phyloP scores from a whole-genome alignment of 2,113 vertebrate genomes.

The Carettochelys insculpta region DNA sequence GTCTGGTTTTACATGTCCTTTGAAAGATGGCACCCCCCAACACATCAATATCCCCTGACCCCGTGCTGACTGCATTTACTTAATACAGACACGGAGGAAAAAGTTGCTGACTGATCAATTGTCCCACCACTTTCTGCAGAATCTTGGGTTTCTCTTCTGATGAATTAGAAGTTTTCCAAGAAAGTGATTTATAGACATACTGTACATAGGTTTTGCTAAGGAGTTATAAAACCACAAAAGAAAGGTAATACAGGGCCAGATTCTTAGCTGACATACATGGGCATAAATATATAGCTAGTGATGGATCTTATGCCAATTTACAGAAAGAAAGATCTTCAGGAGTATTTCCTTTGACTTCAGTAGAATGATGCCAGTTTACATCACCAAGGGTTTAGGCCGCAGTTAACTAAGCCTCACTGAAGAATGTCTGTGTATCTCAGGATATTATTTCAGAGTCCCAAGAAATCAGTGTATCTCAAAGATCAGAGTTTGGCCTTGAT shows the following conservation, averaged over 20 bases:
- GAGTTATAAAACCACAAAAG: background rate
- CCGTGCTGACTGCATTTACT: background rate
- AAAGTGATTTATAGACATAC: background rate
- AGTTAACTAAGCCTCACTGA: background rate
- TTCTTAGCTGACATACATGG: background rate
- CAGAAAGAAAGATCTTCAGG: background rate
- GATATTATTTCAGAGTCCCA: background rate
- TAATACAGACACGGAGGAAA: background rate
- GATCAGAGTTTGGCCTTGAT: conserved; percentile 1
- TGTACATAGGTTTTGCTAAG: background rate
- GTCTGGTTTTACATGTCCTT: background rate
- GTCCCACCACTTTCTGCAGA: background rate
- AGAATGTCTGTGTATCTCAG: background rate
- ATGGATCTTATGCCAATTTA: background rate
- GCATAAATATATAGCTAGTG: background rate
- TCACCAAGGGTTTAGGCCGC: background rate
- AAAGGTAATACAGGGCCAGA: background rate
- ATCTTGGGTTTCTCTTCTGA: background rate
- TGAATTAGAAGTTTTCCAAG: background rate
- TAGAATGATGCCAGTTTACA: background rate
- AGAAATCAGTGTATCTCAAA: background rate
- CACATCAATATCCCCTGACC: background rate
- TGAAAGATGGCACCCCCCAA: background rate
- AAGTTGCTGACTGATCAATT: background rate
- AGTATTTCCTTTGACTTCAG: background rate